These are phyloP conservation scores for Nesometra sesokonis DNA, from an alignment of 35 echinoderm and acorn worm genomes.

Conservation along the genomic window DNA sequence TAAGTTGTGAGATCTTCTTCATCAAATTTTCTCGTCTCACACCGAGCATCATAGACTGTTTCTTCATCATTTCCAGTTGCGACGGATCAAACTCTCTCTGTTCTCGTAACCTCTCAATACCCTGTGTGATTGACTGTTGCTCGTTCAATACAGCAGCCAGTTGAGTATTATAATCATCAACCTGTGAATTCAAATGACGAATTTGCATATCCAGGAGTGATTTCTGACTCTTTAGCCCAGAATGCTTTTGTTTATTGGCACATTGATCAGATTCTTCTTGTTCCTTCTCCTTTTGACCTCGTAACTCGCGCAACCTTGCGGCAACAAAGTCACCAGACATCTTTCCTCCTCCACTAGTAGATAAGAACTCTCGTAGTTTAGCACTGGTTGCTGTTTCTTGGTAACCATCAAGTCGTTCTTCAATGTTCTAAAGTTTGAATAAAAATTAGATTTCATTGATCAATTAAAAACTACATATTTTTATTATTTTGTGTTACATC, in stretches of 20 bases:
- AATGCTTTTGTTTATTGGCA: background rate
- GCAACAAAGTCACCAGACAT: constrained; percentile 54
- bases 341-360: constrained; percentile 44
- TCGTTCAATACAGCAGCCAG: constrained; percentile 45
- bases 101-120: constrained; percentile 34
- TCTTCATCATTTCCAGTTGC: constrained; percentile 23
- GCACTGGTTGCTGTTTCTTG: constrained; percentile 45
- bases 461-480: background rate
- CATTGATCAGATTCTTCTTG: background rate
- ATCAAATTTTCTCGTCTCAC: constrained; percentile 54
- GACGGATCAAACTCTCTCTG: background rate
- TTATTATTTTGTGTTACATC: too few species aligned
- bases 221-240: constrained; percentile 25
- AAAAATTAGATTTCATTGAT: background rate
- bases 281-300: constrained; percentile 27
- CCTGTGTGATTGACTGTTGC: constrained; percentile 43
- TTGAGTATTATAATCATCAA: constrained; percentile 74
- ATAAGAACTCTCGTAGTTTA: constrained; percentile 58
- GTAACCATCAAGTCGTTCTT: constrained; percentile 49
- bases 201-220: constrained; percentile 66
- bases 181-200: constrained; percentile 36
- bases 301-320: constrained; percentile 53
- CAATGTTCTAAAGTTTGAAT: constrained; percentile 42
- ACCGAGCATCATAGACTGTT: constrained; percentile 35
- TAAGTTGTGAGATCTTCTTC: constrained; percentile 73